Conservation (phyloP, 2,888 invertebrate genomes). For the Nectonema munidae region DNA sequence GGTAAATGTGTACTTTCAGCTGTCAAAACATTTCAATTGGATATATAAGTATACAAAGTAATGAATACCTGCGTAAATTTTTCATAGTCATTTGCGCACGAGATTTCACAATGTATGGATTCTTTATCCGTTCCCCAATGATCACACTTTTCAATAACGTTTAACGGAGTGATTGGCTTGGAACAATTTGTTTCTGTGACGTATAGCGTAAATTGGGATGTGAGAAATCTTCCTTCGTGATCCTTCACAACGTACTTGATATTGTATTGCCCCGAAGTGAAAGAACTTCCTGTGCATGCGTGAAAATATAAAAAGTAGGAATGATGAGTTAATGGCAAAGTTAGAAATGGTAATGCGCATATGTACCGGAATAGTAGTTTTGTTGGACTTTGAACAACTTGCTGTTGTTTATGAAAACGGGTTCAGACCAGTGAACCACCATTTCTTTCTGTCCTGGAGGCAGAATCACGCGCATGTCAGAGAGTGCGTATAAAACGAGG, state of each 20-base stretch:
- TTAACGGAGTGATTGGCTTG: too few species aligned
- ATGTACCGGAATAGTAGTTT: constrained; percentile 9
- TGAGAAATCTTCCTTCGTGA: neutral
- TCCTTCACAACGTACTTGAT: neutral
- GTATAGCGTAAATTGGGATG: neutral
- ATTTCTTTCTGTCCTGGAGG: constrained; percentile 1
- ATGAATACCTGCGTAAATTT: too few species aligned
- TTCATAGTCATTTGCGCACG: too few species aligned
- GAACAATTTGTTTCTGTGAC: constrained; percentile 1
- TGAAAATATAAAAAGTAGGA: neutral
- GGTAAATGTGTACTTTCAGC: too few species aligned
- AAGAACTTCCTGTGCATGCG: neutral
- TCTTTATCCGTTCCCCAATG: too few species aligned
- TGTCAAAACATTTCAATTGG: too few species aligned
- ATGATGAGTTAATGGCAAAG: neutral
- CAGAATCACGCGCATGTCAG: neutral
- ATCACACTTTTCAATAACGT: neutral
- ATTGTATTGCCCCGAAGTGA: constrained; percentile 1
- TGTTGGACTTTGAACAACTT: constrained; percentile 2
- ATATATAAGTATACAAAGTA: too few species aligned
- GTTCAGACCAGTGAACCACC: constrained; percentile 1
- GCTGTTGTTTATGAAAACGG: neutral
- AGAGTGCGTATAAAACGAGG: neutral
- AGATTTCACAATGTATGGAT: too few species aligned
- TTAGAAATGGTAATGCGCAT: neutral